Evolutionary conservation across 2,888 invertebrate genomes (phyloP).

Genomic region (Eueremaeus valkanovi): DNA sequence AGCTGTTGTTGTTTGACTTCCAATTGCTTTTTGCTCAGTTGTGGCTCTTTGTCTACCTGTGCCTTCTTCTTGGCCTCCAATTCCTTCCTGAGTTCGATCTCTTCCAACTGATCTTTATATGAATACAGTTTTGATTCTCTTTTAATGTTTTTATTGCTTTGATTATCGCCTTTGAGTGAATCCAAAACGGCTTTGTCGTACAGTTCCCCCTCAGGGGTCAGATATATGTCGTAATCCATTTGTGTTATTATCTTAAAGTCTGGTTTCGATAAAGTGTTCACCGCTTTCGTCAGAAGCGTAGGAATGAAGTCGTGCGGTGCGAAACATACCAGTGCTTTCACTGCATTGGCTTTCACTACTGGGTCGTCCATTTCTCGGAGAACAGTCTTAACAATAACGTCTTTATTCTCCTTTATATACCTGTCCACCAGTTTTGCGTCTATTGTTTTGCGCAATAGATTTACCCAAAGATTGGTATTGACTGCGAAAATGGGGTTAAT

Average conservation of each 20-base stretch:
- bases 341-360: slow-evolving; percentile 64
- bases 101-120: slow-evolving; percentile 93
- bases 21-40: slow-evolving; percentile 78
- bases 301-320: slow-evolving; percentile 64
- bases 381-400: slow-evolving; percentile 7
- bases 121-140: slow-evolving; percentile 95
- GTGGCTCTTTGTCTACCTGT: slow-evolving; percentile 57
- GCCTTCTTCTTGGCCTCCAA: slow-evolving; percentile 74
- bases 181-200: slow-evolving; percentile 81
- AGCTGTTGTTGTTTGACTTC: slow-evolving; percentile 81
- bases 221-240: slow-evolving; percentile 72
- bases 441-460: slow-evolving; percentile 17
- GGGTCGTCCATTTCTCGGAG: neutral
- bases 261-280: slow-evolving; percentile 57
- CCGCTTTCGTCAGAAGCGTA: slow-evolving; percentile 63
- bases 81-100: slow-evolving; percentile 84
- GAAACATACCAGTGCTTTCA: slow-evolving; percentile 64
- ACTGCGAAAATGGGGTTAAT: neutral
- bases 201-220: slow-evolving; percentile 81
- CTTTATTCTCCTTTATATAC: slow-evolving; percentile 33
- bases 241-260: slow-evolving; percentile 66
- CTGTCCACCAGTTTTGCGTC: slow-evolving; percentile 5
- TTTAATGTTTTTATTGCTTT: slow-evolving; percentile 65
- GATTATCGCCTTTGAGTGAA: slow-evolving; percentile 56
- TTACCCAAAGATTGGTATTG: slow-evolving; percentile 33